phyloP scores from a whole-genome alignment of 2,888 invertebrate species.

The Andrena chrysosceles region DNA sequence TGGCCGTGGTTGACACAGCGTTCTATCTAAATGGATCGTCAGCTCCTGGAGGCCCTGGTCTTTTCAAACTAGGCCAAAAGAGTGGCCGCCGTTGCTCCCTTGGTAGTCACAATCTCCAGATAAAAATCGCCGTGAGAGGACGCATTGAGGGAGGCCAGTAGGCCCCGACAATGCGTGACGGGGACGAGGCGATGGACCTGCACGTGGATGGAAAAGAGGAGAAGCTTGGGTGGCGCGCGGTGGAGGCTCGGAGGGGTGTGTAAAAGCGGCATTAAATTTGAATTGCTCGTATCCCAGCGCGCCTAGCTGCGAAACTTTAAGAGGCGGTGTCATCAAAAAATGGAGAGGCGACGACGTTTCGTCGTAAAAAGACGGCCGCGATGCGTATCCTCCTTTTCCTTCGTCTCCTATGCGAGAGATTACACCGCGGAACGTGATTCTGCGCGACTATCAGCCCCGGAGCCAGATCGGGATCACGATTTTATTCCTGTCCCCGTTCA shows the following conservation, averaged over 20 bases:
- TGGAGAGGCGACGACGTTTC: conserved; percentile 51
- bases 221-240: not conserved
- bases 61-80: conserved; percentile 61
- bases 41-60: conserved; percentile 32
- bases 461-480: conserved; percentile 43
- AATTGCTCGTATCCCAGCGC: conserved; percentile 71
- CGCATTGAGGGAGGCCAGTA: conserved; percentile 27
- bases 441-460: conserved; percentile 30
- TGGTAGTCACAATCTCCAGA: conserved; percentile 70
- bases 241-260: conserved; percentile 23
- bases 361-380: conserved; percentile 58
- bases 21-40: conserved; percentile 61
- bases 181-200: not conserved
- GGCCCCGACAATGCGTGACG: not conserved
- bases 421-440: conserved; percentile 56
- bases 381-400: conserved; percentile 47
- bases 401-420: conserved; percentile 34
- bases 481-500: conserved; percentile 32
- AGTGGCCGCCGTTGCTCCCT: conserved; percentile 63
- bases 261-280: conserved; percentile 73
- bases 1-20: conserved; percentile 55
- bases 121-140: conserved; percentile 69
- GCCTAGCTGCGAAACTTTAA: conserved; percentile 62
- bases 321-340: conserved; percentile 64
- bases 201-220: conserved; percentile 1